Base-by-base conservation (phyloP, 2,888 invertebrate species). In the Bugulina stolonifera region DNA sequence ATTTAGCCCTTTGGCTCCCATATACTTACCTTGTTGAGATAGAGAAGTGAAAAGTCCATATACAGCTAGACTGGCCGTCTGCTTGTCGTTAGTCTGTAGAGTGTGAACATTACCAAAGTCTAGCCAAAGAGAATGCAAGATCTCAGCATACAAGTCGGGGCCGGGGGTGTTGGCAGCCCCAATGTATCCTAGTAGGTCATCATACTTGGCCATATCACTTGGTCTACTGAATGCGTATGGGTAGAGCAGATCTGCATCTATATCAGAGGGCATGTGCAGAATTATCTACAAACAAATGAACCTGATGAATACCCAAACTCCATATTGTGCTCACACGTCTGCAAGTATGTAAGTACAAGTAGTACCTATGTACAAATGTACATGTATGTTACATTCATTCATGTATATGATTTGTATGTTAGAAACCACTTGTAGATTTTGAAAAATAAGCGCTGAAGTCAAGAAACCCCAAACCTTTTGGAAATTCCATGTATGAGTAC, bases 1-100 rank as follows among this genome's bases (percentile, higher is more conserved):
- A n/a, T n/a, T n/a, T n/a, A n/a, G n/a, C n/a, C n/a, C n/a, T n/a
- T n/a, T n/a, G n/a, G n/a, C n/a, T n/a, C n/a, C n/a, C n/a, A n/a
- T n/a, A 43, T 5, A 57, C n/a, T 14, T 32, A 64, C 64, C 64
- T 32, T 71, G 52, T 32, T 54, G 71, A n/a, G n/a, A n/a, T 10
- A 72, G 72, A n/a, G 64, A 72, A 3, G 72, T 64, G 34, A 72
- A 72, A 32, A 72, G 69, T 1, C 72, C 72, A 52, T 72, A 72
- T n/a, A 72, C 72, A 32, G 72, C 72, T 27, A 64, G 23, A 35
- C 69, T 70, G n/a, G 72, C 72, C 23, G 72, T 69, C 52, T 69
- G 72, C 34, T 72, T 72, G 14, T 72, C 54, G 27, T 72, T 72
- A 10, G 69, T 52, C 35, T 72, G 58, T 14, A 72, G 69, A 23